These are phyloP conservation scores for Leptodactylus fallax DNA, from an alignment of 2,797 vertebrate species.

Conservation along the genomic window DNA sequence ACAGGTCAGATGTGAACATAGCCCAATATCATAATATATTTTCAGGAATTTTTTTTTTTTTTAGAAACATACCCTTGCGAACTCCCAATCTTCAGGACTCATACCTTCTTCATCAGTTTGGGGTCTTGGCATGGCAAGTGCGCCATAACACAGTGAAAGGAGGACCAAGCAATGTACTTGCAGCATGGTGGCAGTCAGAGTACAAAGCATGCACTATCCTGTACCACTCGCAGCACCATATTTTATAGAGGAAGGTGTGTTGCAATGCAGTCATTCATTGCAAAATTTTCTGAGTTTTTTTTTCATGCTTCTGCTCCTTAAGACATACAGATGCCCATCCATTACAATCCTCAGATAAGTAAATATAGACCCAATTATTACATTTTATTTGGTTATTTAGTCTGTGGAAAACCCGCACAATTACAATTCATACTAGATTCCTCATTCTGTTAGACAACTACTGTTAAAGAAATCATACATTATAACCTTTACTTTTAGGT, in stretches of 20 bases:
- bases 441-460: neutral
- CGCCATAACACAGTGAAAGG: slow-evolving; percentile 6
- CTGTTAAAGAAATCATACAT: too few species aligned
- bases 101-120: neutral
- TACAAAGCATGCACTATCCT: neutral
- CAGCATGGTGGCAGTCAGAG: slow-evolving; percentile 37
- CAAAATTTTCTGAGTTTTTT: neutral
- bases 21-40: too few species aligned
- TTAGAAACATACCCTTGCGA: slow-evolving; percentile 26
- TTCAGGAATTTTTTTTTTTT: neutral
- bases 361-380: neutral
- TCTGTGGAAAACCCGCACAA: neutral
- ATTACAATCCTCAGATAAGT: neutral
- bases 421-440: neutral
- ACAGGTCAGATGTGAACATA: too few species aligned
- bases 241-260: slow-evolving; percentile 44
- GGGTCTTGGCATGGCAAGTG: slow-evolving; percentile 26
- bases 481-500: neutral
- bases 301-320: neutral
- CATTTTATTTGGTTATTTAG: neutral
- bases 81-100: neutral
- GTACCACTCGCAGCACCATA: neutral
- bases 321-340: neutral
- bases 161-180: neutral
- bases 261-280: slow-evolving; percentile 28